Percentiles rank a stretch among this genome's conserved stretches.
These are phyloP conservation scores for Epicampocera succincta DNA, from an alignment of 2,888 invertebrate genomes.

Conservation along the genomic window DNA sequence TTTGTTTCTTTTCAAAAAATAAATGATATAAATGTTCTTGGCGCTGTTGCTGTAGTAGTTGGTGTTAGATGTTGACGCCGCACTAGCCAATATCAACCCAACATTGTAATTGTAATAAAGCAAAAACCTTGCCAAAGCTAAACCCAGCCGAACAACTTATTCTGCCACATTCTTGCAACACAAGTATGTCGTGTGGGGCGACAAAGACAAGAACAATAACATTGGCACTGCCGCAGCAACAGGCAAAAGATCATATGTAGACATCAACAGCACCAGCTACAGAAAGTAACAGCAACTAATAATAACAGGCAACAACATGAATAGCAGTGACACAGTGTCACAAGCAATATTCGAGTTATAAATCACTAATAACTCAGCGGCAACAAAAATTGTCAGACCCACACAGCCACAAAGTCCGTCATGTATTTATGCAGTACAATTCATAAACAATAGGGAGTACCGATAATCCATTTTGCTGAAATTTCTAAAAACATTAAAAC, in stretches of 20 bases:
- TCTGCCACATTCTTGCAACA: slow-evolving; percentile 49
- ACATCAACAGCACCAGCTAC: slow-evolving; percentile 39
- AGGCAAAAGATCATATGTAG: slow-evolving; percentile 12
- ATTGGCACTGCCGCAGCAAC: slow-evolving; percentile 33
- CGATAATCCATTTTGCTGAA: too few relatives aligned
- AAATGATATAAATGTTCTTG: slow-evolving; percentile 10
- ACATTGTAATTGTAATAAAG: slow-evolving; percentile 44
- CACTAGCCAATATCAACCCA: slow-evolving; percentile 32
- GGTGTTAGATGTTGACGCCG: slow-evolving; percentile 52
- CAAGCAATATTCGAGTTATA: slow-evolving; percentile 63
- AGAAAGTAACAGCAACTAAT: slow-evolving; percentile 52
- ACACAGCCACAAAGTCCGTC: neutral
- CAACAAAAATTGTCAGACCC: slow-evolving; percentile 8
- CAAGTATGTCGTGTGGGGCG: slow-evolving; percentile 59
- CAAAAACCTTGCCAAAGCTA: slow-evolving; percentile 33
- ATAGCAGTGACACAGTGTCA: slow-evolving; percentile 65
- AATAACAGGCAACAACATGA: slow-evolving; percentile 65
- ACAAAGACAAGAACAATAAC: slow-evolving; percentile 43
- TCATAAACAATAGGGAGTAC: neutral
- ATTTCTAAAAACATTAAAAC: too few relatives aligned
- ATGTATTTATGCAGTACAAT: neutral
- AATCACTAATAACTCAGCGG: slow-evolving; percentile 48
- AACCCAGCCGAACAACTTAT: slow-evolving; percentile 20
- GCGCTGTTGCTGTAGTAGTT: slow-evolving; percentile 28
- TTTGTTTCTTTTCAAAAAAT: neutral